Base-by-base conservation (phyloP, 2,888 invertebrate species). In the Pseudolycoriella hygida region DNA sequence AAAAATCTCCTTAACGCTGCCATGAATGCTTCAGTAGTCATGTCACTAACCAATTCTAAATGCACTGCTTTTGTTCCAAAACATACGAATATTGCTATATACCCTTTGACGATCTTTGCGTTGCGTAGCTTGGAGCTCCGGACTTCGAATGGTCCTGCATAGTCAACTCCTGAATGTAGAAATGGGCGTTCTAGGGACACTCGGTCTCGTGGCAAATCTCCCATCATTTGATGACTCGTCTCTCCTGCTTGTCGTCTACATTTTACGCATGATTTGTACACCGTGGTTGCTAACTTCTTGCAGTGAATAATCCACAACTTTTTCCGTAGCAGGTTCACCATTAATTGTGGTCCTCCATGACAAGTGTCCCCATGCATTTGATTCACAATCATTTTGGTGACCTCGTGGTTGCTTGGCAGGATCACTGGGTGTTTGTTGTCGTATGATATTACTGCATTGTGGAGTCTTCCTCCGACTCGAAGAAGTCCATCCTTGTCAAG, bases 41-140 rank as follows among this genome's bases (percentile, higher is more conserved):
- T n/a, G n/a, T n/a, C n/a, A n/a, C n/a, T n/a, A n/a, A n/a, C n/a
- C n/a, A n/a, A 18, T 38, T 52, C 52, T 1, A 51, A 11, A 41
- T 50, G 50, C 19, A 50, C 18, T 6, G 51, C 51, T 30, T 51
- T 51, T 4, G 49, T 48, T 1, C 51, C 40, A 41, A 52, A 51
- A 46, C 56, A 57, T 2, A 57, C 50, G 47, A 53, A 56, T n/a
- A 54, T 10, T 17, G 49, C 48, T n/a, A 57, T 46, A 45, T 55
- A 56, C 6, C 49, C 50, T 44, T 57, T 56, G 2, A 31, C 45
- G 1, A 47, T 47, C 38, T 49, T 47, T 1, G 47, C 44, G 17
- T 53, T 53, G n/a, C 53, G 30, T 8, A 40, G 47, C 43, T 44
- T 47, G n/a, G 17, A 20, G 6, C 31, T 31, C 38, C 49, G 51